Base-by-base conservation (phyloP, 2,113 vertebrate genomes). In the Heterotilapia buettikoferi region DNA sequence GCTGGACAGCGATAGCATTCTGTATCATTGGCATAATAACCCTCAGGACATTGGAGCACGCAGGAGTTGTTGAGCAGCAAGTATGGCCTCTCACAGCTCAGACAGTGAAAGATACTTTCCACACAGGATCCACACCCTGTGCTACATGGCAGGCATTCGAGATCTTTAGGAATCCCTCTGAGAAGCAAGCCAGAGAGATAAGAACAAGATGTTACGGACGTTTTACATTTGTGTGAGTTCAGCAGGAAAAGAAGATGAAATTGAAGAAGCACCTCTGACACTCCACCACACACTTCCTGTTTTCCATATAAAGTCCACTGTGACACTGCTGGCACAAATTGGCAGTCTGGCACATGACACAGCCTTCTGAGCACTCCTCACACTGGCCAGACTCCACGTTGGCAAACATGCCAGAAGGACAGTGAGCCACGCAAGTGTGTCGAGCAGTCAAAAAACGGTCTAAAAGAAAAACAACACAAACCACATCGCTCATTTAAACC, bases 91-190 rank as follows among this genome's bases (percentile, higher is more conserved):
- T 95, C 40, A 84, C 99, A 99, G 68, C 96, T 97, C 19, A 95
- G 91, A 91, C 98, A 99, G 90, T 93, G 88, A 57, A 92, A 95
- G 78, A 97, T 88, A 59, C 90, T 96, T 63, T 91, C 94, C 14
- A 84, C 91, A 82, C 99, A 99, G 0, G 97, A 96, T 29, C 88
- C 92, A 88, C 98, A 99, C 53, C 94, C 80, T 7, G 88, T 82
- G n/a, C 91, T 95, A 79, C 98, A 99, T 5, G 82, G 86, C 31
- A 54, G 87, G 84, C 97, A 97, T 19, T 10, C 53, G 1, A 83
- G 93, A 6, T 6, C 91, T 33, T 95, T 94, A 45, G 97, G 97
- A 93, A 97, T 97, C 85, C 97, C 97, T 47, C 98, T 99, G 90
- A 2, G 54, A 81, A 56, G 45, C 33, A 5, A 63, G 7, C 1